Evolutionary conservation across 2,797 vertebrate species (phyloP).

Genomic region (Novumbra hubbsi): DNA sequence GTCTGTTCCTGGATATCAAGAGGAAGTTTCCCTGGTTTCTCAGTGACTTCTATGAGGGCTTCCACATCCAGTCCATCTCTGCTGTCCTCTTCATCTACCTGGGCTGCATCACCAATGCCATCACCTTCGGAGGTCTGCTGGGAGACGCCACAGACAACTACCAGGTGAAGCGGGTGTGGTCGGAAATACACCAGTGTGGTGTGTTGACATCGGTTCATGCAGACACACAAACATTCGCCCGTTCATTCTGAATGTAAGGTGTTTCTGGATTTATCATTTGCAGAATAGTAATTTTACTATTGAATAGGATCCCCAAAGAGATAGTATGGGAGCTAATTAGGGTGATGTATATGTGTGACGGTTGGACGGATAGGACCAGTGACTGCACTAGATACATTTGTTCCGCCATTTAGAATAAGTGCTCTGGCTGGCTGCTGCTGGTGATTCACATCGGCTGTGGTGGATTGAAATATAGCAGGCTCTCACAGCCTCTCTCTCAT

Average conservation of each 20-base stretch:
- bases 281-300: background rate
- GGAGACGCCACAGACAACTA: conserved; percentile 97
- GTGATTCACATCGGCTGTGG: conserved; percentile 9
- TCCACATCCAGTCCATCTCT: conserved; percentile 96
- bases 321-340: background rate
- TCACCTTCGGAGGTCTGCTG: conserved; percentile 93
- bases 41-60: conserved; percentile 91
- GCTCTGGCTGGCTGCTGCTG: conserved; percentile 11
- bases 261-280: background rate
- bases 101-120: conserved; percentile 97
- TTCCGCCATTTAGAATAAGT: conserved; percentile 25
- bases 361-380: background rate
- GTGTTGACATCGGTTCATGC: background rate
- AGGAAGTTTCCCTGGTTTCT: conserved; percentile 90
- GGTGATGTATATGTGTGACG: conserved; percentile 1
- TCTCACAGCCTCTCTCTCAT: conserved; percentile 9
- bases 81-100: conserved; percentile 97
- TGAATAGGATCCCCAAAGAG: background rate
- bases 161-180: conserved; percentile 76
- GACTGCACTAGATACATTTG: background rate
- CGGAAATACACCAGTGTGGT: background rate
- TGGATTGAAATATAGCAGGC: conserved; percentile 21
- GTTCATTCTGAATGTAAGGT: background rate
- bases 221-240: too few relatives aligned
- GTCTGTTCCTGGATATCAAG: conserved; percentile 89